These are phyloP conservation scores for Leptinotarsa rubiginosa DNA, from an alignment of 2,888 invertebrate species.

Conservation along the genomic window DNA sequence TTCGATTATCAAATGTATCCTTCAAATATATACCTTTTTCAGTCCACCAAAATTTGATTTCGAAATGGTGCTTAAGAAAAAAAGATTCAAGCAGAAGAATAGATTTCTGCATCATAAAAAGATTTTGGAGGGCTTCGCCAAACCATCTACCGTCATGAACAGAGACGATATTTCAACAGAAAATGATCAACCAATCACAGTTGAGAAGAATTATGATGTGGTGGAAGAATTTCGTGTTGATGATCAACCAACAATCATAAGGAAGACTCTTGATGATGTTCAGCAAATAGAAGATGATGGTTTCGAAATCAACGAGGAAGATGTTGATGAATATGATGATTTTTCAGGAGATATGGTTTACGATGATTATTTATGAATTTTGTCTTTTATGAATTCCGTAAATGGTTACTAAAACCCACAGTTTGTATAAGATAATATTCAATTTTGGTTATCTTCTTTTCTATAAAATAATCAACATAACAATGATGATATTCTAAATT, in stretches of 20 bases:
- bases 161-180: slow-evolving; percentile 22
- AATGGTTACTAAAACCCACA: too few relatives aligned
- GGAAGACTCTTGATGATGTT: too few relatives aligned
- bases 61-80: slow-evolving; percentile 70
- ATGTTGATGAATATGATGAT: slow-evolving; percentile 53
- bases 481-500: too few relatives aligned
- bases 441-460: too few relatives aligned
- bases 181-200: slow-evolving; percentile 23
- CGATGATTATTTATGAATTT: slow-evolving; percentile 58
- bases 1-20: neutral
- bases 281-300: slow-evolving; percentile 39
- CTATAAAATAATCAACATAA: too few relatives aligned
- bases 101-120: slow-evolving; percentile 57
- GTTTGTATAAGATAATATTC: too few relatives aligned
- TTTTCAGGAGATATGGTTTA: slow-evolving; percentile 58
- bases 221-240: slow-evolving; percentile 50
- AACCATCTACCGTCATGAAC: slow-evolving; percentile 44
- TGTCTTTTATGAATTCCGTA: too few relatives aligned
- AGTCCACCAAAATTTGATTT: slow-evolving; percentile 74
- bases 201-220: slow-evolving; percentile 26
- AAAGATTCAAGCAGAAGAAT: slow-evolving; percentile 68
- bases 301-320: slow-evolving; percentile 41
- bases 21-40: slow-evolving; percentile 48
- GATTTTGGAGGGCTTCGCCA: slow-evolving; percentile 57
- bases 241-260: too few relatives aligned